A percentile compares a stretch with the other conserved stretches of the same genome.
phyloP scores from a whole-genome alignment of 1,140 invertebrate genomes.

The Myzus persicae region DNA sequence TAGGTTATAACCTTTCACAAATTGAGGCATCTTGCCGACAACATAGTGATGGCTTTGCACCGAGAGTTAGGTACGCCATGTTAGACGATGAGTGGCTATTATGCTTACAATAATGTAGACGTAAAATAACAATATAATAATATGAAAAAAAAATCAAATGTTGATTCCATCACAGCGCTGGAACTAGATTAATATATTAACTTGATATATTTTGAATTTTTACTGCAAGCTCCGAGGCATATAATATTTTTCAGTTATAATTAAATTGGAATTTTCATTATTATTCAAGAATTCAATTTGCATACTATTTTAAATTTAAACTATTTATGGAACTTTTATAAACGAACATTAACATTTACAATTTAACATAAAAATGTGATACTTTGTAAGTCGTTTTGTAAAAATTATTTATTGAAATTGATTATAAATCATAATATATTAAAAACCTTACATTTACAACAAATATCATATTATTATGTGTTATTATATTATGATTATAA shows the following conservation, averaged over 20 bases:
- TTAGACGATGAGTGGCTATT: too few species aligned
- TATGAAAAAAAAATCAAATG: neutral
- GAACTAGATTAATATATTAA: neutral
- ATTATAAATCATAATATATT: neutral
- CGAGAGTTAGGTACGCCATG: too few species aligned
- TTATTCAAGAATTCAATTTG: constrained; percentile 13
- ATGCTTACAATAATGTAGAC: too few species aligned
- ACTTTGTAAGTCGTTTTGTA: neutral
- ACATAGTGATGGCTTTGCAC: too few species aligned
- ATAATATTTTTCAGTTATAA: neutral
- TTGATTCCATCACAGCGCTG: neutral
- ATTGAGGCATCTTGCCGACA: too few species aligned
- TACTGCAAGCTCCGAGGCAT: neutral
- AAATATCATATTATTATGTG: neutral
- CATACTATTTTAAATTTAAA: constrained; percentile 20
- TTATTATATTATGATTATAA: too few species aligned
- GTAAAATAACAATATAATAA: too few species aligned
- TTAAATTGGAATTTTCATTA: constrained; percentile 14
- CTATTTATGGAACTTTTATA: neutral
- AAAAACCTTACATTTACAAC: neutral
- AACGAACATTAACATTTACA: neutral
- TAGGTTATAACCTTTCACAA: neutral
- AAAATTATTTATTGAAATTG: neutral
- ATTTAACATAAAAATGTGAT: constrained; percentile 1
- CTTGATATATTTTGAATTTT: constrained; percentile 10